A percentile compares a stretch with the other conserved stretches of the same genome.
Evolutionary conservation across 2,113 vertebrate species (phyloP).

Genomic region (Phalacrocorax carbo): DNA sequence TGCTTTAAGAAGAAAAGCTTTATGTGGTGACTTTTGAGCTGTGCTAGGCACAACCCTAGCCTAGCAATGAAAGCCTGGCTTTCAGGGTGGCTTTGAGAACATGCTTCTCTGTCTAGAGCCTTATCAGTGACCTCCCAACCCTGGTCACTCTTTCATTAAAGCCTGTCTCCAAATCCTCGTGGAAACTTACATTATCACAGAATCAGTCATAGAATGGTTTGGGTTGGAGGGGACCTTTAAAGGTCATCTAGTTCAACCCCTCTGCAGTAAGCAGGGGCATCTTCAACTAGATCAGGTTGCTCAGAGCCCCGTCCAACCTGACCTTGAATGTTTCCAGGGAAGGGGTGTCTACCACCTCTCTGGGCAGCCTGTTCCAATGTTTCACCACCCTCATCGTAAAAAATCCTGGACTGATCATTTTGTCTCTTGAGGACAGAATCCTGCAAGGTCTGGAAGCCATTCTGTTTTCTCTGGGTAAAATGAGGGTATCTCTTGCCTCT

Average conservation of each 20-base stretch:
- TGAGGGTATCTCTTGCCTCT: neutral
- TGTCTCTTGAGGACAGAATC: neutral
- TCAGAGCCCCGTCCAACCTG: neutral
- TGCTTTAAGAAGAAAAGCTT: neutral
- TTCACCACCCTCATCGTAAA: neutral
- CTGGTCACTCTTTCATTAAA: neutral
- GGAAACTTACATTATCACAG: neutral
- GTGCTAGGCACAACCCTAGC: rapidly evolving
- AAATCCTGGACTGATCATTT: neutral
- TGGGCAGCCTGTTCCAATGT: neutral
- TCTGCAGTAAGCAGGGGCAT: neutral
- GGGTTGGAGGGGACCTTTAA: neutral
- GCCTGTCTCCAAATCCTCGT: neutral
- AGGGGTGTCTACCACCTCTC: too few relatives aligned
- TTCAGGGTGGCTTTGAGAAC: neutral
- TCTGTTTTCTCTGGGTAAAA: neutral
- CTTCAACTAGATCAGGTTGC: neutral
- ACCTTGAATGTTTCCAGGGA: neutral
- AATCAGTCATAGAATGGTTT: neutral
- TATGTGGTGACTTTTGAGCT: neutral
- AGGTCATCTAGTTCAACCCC: neutral
- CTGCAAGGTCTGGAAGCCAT: neutral
- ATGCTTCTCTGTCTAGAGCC: neutral
- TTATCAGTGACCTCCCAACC: neutral
- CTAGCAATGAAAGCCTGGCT: neutral